phyloP scores from a whole-genome alignment of 2,797 vertebrate species.

The Pantherophis vulpinus region DNA sequence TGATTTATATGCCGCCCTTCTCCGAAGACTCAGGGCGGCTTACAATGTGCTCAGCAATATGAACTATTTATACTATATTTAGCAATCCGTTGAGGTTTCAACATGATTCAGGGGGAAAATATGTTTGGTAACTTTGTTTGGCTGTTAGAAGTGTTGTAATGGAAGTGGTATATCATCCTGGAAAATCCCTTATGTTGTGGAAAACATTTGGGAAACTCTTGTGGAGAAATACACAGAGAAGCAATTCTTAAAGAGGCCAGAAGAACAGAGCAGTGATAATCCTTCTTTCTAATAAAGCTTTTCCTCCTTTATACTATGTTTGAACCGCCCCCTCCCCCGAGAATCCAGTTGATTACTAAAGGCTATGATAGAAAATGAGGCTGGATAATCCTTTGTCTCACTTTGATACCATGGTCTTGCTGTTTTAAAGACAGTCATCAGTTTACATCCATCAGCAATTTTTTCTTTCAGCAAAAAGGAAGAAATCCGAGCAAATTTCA shows the following conservation, averaged over 20 bases:
- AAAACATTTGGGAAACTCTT: not conserved
- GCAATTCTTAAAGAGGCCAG: not conserved
- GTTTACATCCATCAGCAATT: not conserved
- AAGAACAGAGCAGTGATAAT: not conserved
- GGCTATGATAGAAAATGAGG: not conserved
- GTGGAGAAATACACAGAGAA: not conserved
- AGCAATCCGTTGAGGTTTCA: not conserved
- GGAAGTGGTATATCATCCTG: not conserved
- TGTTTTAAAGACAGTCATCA: not conserved
- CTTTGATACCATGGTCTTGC: not conserved
- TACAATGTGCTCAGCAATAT: too few species aligned
- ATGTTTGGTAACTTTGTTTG: not conserved
- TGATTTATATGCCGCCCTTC: too few species aligned
- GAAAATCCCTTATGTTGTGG: not conserved
- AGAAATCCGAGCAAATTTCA: not conserved
- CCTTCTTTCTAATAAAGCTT: not conserved
- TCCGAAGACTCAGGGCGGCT: too few species aligned
- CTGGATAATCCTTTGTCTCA: not conserved
- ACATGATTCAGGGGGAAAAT: not conserved
- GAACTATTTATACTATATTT: not conserved
- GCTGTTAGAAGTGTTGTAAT: not conserved
- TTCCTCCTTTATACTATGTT: not conserved
- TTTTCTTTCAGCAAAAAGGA: not conserved
- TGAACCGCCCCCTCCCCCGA: fast-evolving
- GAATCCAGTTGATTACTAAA: not conserved